Conservation (phyloP, 92 coral and sea anemone species). For the Zoanthus solanderi region DNA sequence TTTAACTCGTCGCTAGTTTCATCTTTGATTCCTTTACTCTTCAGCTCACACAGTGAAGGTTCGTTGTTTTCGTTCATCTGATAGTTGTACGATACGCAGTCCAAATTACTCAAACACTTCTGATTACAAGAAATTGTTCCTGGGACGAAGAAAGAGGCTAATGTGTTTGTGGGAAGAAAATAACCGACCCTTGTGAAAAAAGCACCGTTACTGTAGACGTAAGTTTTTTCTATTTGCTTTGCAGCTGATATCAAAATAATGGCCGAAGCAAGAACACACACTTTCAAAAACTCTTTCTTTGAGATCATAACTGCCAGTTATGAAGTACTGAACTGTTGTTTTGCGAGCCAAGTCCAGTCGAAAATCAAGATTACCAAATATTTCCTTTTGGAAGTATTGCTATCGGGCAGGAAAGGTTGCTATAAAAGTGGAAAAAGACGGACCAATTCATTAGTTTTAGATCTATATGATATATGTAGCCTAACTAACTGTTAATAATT, state of each 20-base stretch:
- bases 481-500: neutral
- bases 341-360: too few species aligned
- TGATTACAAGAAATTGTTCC: slow-evolving; percentile 53
- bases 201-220: slow-evolving; percentile 3
- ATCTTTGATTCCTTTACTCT: neutral
- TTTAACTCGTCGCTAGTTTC: neutral
- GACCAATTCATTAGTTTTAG: neutral
- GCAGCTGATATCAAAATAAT: neutral
- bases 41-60: slow-evolving; percentile 40
- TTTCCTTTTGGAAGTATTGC: too few species aligned
- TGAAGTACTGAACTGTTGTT: too few species aligned
- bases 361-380: too few species aligned
- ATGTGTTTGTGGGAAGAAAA: slow-evolving; percentile 2
- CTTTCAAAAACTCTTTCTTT: too few species aligned
- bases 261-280: too few species aligned
- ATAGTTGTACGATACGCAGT: slow-evolving; percentile 62
- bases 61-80: neutral
- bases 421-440: neutral
- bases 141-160: slow-evolving; percentile 8
- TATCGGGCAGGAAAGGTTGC: too few species aligned
- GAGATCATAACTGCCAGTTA: too few species aligned
- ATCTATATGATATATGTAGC: neutral
- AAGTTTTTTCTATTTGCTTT: neutral
- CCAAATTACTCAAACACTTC: slow-evolving; percentile 49
- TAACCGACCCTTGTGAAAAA: neutral